Conservation (phyloP, 1,140 invertebrate species). For the Drosophila busckii region DNA sequence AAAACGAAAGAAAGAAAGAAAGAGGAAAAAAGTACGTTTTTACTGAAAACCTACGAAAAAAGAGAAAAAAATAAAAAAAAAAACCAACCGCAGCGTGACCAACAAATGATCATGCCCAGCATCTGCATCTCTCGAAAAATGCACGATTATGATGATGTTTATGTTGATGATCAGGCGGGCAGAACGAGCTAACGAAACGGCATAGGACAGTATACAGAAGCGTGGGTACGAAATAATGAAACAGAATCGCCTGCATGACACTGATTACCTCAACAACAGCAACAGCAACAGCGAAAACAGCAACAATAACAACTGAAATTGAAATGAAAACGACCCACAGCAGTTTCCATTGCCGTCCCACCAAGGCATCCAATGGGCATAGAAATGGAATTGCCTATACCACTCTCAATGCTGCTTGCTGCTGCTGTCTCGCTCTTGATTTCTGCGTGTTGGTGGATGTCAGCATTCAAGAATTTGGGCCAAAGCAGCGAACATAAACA, state of each 20-base stretch:
- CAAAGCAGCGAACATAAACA: slow-evolving; percentile 68
- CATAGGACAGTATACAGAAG: slow-evolving; percentile 13
- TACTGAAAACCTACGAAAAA: not conserved
- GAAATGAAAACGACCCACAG: slow-evolving; percentile 37
- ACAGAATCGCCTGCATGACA: slow-evolving; percentile 69
- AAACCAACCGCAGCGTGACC: slow-evolving; percentile 55
- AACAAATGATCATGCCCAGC: slow-evolving; percentile 61
- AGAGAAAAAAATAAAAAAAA: slow-evolving; percentile 1
- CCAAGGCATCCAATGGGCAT: slow-evolving; percentile 30
- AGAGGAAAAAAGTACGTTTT: slow-evolving; percentile 24
- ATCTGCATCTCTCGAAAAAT: slow-evolving; percentile 56
- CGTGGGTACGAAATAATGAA: slow-evolving; percentile 71
- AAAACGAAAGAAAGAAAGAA: slow-evolving; percentile 52
- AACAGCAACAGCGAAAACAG: not conserved
- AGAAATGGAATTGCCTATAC: slow-evolving; percentile 32
- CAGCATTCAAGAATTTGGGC: slow-evolving; percentile 66
- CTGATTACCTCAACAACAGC: slow-evolving; percentile 42
- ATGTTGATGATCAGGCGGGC: slow-evolving; percentile 54
- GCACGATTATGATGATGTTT: slow-evolving; percentile 55
- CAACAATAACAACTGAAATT: slow-evolving; percentile 25
- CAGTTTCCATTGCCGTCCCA: slow-evolving; percentile 35
- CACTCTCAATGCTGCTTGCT: not conserved
- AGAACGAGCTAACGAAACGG: slow-evolving; percentile 33
- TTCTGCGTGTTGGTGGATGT: slow-evolving; percentile 30
- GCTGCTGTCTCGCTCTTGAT: not conserved